Evolutionary conservation across 1,140 invertebrate genomes (phyloP), one percentile per base, ranked within the genome.

Genomic region (Drosophila kepulauana): DNA sequence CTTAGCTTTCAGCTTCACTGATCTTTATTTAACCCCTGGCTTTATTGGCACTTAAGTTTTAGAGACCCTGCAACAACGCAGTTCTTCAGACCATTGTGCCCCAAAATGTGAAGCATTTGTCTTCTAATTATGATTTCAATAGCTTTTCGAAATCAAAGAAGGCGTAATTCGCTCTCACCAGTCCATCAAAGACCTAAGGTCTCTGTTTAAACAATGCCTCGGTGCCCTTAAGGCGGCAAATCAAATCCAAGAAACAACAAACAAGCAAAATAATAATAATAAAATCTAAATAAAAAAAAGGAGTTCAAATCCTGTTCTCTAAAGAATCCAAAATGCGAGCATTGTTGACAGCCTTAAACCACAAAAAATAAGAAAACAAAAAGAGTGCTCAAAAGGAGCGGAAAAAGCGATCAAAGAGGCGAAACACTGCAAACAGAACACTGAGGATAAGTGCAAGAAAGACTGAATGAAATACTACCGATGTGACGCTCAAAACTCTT

Each of bases 151-250:
- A 89, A 89, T 89, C 85, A 89, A 89, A 77, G 81, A 79, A 89
- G 85, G 85, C 85, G 85, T 89, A 89, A 85, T 89, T 89, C 86
- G 80, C 77, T 89, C 85, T 89, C 85, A 89, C 85, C 85, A 81
- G 75, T 72, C 46, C 62, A 35, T 74, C 71, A 75, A 62, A 54
- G 46, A 35, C 8, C 11, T n/a, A 38, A 41, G 11, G 38, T 30
- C 33, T 62, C 25, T 46, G 52, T 2, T 48, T 61, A 48, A 78
- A 78, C 64, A 78, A 78, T 74, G 38, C 11, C 67, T n/a, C 43
- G 52, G 58, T 33, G 52, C 57, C 64, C 71, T 71, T 67, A 85
- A 89, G 85, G 85, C 85, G 85, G 85, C 86, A 89, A 89, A 89
- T 89, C 86, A 72, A 89, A 89, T 89, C 81, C 81, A 88, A 89